Evolutionary conservation across 2,888 invertebrate genomes (phyloP).

Genomic region (Psylliodes chrysocephalus): DNA sequence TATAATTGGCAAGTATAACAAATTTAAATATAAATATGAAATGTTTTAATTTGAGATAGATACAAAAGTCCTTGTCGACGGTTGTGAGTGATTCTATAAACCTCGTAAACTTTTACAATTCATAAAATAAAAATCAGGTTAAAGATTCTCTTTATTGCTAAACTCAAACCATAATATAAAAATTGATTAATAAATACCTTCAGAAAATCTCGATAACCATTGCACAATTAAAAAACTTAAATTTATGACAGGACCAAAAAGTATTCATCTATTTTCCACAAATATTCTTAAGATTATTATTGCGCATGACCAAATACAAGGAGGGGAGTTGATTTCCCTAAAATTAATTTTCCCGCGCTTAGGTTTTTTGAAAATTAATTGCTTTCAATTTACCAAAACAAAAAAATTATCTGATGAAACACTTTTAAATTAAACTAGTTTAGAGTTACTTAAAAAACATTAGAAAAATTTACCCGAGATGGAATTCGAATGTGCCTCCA

Average conservation of each 20-base stretch:
- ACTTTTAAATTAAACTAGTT: no score
- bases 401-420: no score
- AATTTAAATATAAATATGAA: conserved; percentile 35
- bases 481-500: conserved; percentile 9
- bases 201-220: conserved; percentile 33
- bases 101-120: conserved; percentile 40
- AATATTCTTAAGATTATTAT: conserved; percentile 51
- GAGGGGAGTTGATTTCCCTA: conserved; percentile 42
- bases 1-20: conserved; percentile 14
- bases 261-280: conserved; percentile 48
- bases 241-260: conserved; percentile 56
- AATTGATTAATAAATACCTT: conserved; percentile 51
- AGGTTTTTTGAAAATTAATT: conserved; percentile 27
- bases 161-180: conserved; percentile 42
- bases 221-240: conserved; percentile 50
- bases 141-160: conserved; percentile 21
- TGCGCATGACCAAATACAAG: conserved; percentile 50
- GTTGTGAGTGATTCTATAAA: conserved; percentile 44
- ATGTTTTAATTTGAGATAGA: conserved; percentile 35
- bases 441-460: no score
- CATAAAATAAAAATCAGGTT: conserved; percentile 43
- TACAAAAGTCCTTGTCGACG: conserved; percentile 45
- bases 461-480: no score
- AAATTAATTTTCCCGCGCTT: conserved; percentile 44
- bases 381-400: conserved; percentile 10